Evolutionary conservation across 2,888 invertebrate species (phyloP), one percentile per base, ranked within the genome.

Genomic region (Electrophaes corylata): DNA sequence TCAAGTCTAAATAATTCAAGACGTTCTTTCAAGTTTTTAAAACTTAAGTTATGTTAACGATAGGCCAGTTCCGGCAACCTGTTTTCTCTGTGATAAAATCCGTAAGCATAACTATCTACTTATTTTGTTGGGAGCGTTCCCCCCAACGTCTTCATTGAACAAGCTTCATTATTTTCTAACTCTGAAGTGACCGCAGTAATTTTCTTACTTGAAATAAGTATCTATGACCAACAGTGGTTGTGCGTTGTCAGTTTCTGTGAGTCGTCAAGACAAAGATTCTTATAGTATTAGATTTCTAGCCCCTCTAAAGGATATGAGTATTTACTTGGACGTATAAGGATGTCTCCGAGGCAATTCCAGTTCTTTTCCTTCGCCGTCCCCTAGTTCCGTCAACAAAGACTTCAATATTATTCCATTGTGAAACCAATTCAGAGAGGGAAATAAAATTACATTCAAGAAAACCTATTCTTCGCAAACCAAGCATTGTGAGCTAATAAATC

Each of bases 401-500:
- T 37, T 16, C 54, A 50, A 54, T 59, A 33, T 40, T 50, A 54
- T 46, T 39, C 55, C 48, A 48, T 48, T 48, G 50, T 48, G 44
- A 50, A 40, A 52, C 41, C 26, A 29, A 55, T 55, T 52, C 55
- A 23, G 33, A 33, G 45, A 53, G 54, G 53, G 59, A 53, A 62
- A 65, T 64, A 57, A 54, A 59, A 61, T 65, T 55, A 64, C 60
- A 62, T 57, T 49, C 47, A 60, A 29, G 40, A 58, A 56, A 51
- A 48, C 49, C 48, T 48, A 41, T 49, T 50, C 57, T 50, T 57
- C 53, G 52, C 56, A 60, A 57, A 57, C 52, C 55, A 59, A 60
- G 62, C 59, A 50, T 35, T 56, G 48, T 44, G 60, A 49, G 55
- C 62, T 59, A 62, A 65, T 65, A 67, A 67, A 64, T 67, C 59